Percentiles rank a stretch among this genome's conserved stretches.
phyloP scores from a whole-genome alignment of 2,113 vertebrate genomes.

The Hydropotes inermis region DNA sequence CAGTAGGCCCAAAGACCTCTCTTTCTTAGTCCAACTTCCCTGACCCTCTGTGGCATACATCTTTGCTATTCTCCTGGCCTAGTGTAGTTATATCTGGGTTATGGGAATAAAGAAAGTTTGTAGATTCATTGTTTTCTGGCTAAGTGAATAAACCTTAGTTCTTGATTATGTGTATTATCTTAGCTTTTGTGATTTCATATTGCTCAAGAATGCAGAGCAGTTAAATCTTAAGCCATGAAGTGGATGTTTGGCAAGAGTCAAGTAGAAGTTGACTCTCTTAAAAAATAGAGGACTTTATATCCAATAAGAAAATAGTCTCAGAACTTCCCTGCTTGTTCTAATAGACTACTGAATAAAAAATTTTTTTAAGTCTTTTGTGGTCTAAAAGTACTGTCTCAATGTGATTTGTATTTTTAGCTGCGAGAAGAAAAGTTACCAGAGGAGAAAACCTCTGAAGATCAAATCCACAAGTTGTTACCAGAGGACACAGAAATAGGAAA shows the following conservation, averaged over 20 bases:
- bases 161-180: slow-evolving; percentile 17
- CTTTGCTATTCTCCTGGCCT: not conserved
- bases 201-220: slow-evolving; percentile 31
- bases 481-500: slow-evolving; percentile 80
- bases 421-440: slow-evolving; percentile 84
- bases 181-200: slow-evolving; percentile 39
- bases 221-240: slow-evolving; percentile 42
- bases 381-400: not conserved
- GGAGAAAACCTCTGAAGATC: slow-evolving; percentile 81
- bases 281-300: slow-evolving; percentile 19
- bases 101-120: not conserved
- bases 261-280: slow-evolving; percentile 36
- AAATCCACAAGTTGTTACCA: slow-evolving; percentile 75
- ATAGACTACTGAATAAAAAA: not conserved
- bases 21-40: not conserved
- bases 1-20: not conserved
- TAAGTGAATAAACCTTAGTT: slow-evolving; percentile 15
- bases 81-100: not conserved
- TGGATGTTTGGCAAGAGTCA: slow-evolving; percentile 1
- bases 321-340: slow-evolving; percentile 28
- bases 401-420: slow-evolving; percentile 72
- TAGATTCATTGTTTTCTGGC: not conserved
- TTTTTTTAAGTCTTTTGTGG: slow-evolving; percentile 1
- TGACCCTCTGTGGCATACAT: not conserved
- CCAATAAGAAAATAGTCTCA: slow-evolving; percentile 30